Evolutionary conservation across 2,888 invertebrate genomes (phyloP).

Genomic region (Opisthograptis luteolata): DNA sequence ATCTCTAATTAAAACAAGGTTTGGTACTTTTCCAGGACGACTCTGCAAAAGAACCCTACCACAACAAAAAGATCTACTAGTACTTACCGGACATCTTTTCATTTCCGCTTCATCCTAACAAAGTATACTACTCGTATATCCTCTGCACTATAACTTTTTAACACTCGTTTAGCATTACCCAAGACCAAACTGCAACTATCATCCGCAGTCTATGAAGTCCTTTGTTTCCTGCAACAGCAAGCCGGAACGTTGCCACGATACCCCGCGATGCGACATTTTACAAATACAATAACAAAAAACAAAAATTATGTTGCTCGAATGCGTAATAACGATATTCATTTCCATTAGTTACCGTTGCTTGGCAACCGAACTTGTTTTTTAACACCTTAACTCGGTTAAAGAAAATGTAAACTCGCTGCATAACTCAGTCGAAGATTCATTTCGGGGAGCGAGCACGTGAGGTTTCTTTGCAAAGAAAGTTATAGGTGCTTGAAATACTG

Average conservation of each 20-base stretch:
- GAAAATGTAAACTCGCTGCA: too few species aligned
- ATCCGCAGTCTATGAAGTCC: constrained; percentile 38
- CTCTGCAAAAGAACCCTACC: too few species aligned
- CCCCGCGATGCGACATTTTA: constrained; percentile 71
- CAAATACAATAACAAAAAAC: constrained; percentile 61
- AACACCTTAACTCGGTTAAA: too few species aligned
- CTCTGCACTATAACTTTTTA: not conserved
- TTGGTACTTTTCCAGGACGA: too few species aligned
- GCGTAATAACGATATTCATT: constrained; percentile 42
- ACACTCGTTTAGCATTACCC: not conserved
- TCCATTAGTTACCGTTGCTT: constrained; percentile 54
- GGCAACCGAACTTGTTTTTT: constrained; percentile 43
- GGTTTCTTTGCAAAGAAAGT: not conserved
- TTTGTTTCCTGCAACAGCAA: constrained; percentile 44
- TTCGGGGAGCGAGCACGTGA: not conserved
- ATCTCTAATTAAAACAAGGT: too few species aligned
- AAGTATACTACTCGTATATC: not conserved
- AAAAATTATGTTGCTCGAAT: constrained; percentile 50
- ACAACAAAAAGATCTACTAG: not conserved
- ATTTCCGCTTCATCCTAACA: constrained; percentile 14
- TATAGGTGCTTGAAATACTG: too few species aligned
- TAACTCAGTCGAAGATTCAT: not conserved
- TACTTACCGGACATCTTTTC: constrained; percentile 25
- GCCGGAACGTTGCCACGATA: constrained; percentile 67
- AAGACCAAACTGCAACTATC: constrained; percentile 12